Base-by-base conservation (phyloP, 1,140 invertebrate genomes). In the Leptinotarsa undecemlineata region DNA sequence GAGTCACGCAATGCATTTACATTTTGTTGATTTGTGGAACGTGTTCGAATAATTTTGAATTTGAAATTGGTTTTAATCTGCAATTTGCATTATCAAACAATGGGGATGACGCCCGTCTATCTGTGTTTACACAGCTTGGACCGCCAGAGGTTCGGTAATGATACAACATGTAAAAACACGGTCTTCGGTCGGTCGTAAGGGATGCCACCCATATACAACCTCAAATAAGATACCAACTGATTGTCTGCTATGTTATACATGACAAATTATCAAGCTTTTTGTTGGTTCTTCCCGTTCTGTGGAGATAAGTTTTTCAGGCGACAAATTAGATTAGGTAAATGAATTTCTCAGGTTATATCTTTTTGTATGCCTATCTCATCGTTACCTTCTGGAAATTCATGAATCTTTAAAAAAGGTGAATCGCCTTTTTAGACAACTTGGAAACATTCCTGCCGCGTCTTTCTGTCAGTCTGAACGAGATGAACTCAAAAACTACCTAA, bases 31-130 rank as follows among this genome's bases (percentile, higher is more conserved):
- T 72, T 75, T 75, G 76, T 72, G 71, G 71, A 77, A 74, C 72
- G 74, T 74, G 74, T 74, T 68, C 74, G 78, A 79, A 76, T 82
- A 82, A 81, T 80, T 81, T 78, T 81, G 79, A 82, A 82, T 82
- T 77, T 77, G 79, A 80, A 82, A 82, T 84, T 81, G 81, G 80
- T 83, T 84, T 84, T 83, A 82, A 84, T 84, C 82, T 84, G 81
- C 78, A 84, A 83, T 84, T 84, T 84, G 81, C 82, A 84, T 84
- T 80, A 83, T 82, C 82, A 84, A 84, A 84, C 82, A 84, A 78
- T 80, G 79, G 77, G 71, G 75, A 76, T 79, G 79, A 77, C 81
- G 77, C 75, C 62, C 71, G 71, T 72, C 71, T 72, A 72, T 72
- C 71, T 72, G 23, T 72, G 71, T 72, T 72, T 72, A 66, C 71